These are phyloP conservation scores for Molanna angustata DNA, from an alignment of 2,888 invertebrate species.

Conservation along the genomic window DNA sequence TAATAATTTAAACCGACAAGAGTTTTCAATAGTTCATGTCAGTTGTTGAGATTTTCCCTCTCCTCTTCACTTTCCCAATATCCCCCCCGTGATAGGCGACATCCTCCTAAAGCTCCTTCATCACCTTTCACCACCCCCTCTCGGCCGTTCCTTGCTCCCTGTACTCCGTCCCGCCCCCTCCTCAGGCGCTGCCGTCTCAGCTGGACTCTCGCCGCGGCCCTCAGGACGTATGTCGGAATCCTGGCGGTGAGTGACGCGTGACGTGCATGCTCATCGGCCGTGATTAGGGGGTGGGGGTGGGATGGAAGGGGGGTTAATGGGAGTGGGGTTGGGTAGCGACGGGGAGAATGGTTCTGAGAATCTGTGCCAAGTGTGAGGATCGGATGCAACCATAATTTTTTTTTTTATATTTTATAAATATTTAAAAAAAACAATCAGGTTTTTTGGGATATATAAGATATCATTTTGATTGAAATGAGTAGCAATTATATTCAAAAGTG, in stretches of 20 bases:
- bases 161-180: constrained; percentile 9
- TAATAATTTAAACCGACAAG: no score
- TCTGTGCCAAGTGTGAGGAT: constrained; percentile 1
- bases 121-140: constrained; percentile 3
- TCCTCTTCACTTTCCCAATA: neutral
- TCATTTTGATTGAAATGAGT: no score
- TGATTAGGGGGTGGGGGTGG: constrained; percentile 27
- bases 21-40: no score
- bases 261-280: constrained; percentile 32
- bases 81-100: no score
- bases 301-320: constrained; percentile 7
- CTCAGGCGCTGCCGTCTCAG: constrained; percentile 11
- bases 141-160: constrained; percentile 11
- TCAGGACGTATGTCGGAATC: constrained; percentile 30
- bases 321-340: no score
- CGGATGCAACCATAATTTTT: constrained; percentile 21
- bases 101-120: no score
- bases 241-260: constrained; percentile 33
- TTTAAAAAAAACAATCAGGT: no score
- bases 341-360: no score
- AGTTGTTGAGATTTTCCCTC: no score
- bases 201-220: constrained; percentile 14
- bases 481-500: no score
- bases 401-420: no score
- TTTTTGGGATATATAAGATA: no score